These are phyloP conservation scores for Miniopterus natalensis DNA, from an alignment of 2,113 vertebrate genomes.

Conservation along the genomic window DNA sequence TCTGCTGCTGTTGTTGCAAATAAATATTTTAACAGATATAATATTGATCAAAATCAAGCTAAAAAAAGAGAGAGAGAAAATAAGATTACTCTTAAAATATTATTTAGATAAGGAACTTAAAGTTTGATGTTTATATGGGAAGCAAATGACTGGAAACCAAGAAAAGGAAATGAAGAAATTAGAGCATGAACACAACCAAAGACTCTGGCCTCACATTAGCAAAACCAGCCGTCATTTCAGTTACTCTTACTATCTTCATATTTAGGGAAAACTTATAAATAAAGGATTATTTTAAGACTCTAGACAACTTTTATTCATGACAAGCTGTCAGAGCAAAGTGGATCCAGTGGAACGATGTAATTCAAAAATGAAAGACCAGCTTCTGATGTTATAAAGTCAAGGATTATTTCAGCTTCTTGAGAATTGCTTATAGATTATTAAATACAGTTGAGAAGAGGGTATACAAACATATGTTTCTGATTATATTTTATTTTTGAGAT, in stretches of 20 bases:
- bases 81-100: background rate
- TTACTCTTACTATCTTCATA: background rate
- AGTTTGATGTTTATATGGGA: background rate
- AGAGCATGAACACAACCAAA: background rate
- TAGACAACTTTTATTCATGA: conserved; percentile 26
- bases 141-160: background rate
- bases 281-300: background rate
- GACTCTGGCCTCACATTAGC: background rate
- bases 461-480: conserved; percentile 18
- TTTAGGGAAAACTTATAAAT: background rate
- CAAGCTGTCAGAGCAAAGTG: background rate
- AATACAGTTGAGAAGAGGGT: background rate
- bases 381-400: background rate
- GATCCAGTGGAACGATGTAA: background rate
- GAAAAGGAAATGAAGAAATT: background rate
- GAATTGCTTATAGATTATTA: conserved; percentile 53
- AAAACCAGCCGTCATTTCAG: background rate
- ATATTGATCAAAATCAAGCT: background rate
- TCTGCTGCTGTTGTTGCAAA: background rate
- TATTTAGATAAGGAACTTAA: background rate
- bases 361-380: background rate
- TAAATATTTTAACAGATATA: background rate
- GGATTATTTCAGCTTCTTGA: conserved; percentile 47
- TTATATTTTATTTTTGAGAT: conserved; percentile 41
- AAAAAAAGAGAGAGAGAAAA: background rate